Evolutionary conservation across 1,140 invertebrate genomes (phyloP).

Genomic region (Tetramorium simillimum): DNA sequence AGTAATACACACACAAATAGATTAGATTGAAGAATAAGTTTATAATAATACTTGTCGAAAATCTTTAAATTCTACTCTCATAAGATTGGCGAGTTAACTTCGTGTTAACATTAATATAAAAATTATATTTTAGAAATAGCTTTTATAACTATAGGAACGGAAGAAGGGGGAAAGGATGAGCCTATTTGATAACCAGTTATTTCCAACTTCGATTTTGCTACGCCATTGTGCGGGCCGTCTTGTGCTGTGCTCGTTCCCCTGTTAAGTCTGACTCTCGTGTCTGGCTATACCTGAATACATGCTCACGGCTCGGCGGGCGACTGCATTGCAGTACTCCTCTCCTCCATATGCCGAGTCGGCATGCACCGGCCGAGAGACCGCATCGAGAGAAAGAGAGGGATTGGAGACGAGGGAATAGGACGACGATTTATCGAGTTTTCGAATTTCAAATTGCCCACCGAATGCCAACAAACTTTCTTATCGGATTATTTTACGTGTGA

Average conservation of each 20-base stretch:
- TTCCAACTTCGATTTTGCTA: slow-evolving; percentile 37
- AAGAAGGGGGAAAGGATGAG: slow-evolving; percentile 1
- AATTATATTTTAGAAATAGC: neutral
- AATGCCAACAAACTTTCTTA: slow-evolving; percentile 54
- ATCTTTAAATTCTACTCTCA: neutral
- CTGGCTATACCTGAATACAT: slow-evolving; percentile 78
- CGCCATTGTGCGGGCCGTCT: slow-evolving; percentile 59
- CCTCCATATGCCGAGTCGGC: slow-evolving; percentile 76
- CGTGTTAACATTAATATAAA: neutral
- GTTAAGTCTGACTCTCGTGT: slow-evolving; percentile 66
- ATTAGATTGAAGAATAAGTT: neutral
- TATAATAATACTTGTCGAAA: neutral
- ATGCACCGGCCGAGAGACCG: slow-evolving; percentile 66
- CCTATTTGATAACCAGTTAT: slow-evolving; percentile 14
- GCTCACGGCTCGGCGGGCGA: slow-evolving; percentile 76
- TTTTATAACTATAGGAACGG: neutral
- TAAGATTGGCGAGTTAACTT: neutral
- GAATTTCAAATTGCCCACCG: slow-evolving; percentile 60
- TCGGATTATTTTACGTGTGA: slow-evolving; percentile 57
- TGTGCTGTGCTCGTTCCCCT: slow-evolving; percentile 55
- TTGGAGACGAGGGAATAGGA: slow-evolving; percentile 50
- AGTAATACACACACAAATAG: neutral
- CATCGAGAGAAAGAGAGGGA: slow-evolving; percentile 69
- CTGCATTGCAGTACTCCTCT: slow-evolving; percentile 82
- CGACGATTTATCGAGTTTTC: slow-evolving; percentile 69